Evolutionary conservation across 2,797 vertebrate genomes (phyloP), one percentile per base, ranked within the genome.

Genomic region (Myripristis jacobus): DNA sequence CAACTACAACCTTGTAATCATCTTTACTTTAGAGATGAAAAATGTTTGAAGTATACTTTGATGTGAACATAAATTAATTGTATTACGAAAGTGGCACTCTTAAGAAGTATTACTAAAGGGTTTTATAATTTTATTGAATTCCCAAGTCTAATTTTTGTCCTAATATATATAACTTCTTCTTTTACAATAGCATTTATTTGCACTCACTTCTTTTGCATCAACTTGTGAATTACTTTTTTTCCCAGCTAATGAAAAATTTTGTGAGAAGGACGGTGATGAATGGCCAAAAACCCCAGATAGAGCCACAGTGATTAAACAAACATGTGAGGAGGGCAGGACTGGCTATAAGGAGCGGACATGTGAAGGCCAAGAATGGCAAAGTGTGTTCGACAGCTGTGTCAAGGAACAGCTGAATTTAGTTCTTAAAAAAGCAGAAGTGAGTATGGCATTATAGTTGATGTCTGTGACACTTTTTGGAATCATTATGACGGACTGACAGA

Each of bases 221-320:
- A 18, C 34, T 29, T 51, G 69, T 43, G 2, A 22, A 24, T 61
- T 3, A 41, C 12, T 2, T 2, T 50, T 53, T 21, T 62, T 19
- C 12, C 3, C 47, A 90, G 88, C 0, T 0, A 63, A 56, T 6
- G 0, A 0, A 0, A 0, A 0, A 2, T 52, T 63, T 77, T 94
- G 93, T 46, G 0, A 0, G 0, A 3, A 5, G 0, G 78, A 79
- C 29, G 78, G 12, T 0, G 47, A 31, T 0, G 0, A 0, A 0
- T 70, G 94, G 94, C 93, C 92, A 2, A 88, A 82, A n/a, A 81
- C 90, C 16, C 93, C 94, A 41, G 0, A 0, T 19, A 51, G 24
- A 11, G 4, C 15, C 18, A 92, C 79, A 0, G 75, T 89, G n/a
- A 6, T 81, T 9, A 88, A 59, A 41, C 29, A 0, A 0, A 41